These are phyloP conservation scores for Felis chaus DNA, from an alignment of 2,113 vertebrate genomes.

Conservation along the genomic window DNA sequence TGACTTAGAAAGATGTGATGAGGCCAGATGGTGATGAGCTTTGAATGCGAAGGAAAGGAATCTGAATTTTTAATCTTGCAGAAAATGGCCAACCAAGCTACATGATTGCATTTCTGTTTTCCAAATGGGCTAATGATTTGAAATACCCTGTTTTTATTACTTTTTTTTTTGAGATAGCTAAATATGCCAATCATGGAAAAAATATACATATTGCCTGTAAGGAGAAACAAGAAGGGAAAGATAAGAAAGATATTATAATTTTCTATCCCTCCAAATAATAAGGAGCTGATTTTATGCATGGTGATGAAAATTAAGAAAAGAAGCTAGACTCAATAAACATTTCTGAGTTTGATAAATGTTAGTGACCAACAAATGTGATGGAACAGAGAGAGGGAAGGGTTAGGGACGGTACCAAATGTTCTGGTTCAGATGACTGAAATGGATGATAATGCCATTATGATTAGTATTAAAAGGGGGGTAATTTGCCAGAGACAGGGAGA, in stretches of 20 bases:
- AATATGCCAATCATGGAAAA: not conserved
- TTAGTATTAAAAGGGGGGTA: not conserved
- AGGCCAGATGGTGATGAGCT: not conserved
- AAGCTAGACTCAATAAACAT: not conserved
- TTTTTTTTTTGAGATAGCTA: not conserved
- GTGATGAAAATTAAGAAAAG: not conserved
- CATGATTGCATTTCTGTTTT: not conserved
- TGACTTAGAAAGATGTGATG: not conserved
- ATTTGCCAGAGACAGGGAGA: not conserved
- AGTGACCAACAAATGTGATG: not conserved
- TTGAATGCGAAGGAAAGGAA: not conserved
- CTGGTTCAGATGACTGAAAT: not conserved
- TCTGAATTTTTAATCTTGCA: not conserved
- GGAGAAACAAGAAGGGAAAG: not conserved
- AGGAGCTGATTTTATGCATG: not conserved
- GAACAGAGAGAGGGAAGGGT: not conserved
- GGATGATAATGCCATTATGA: not conserved
- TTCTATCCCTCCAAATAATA: not conserved
- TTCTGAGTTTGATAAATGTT: not conserved
- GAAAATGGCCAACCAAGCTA: not conserved
- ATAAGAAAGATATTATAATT: not conserved
- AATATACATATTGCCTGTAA: not conserved
- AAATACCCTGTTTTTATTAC: not conserved
- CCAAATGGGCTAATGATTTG: not conserved
- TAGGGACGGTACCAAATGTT: not conserved